A percentile compares a stretch with the other conserved stretches of the same genome.
Evolutionary conservation across 2,888 invertebrate genomes (phyloP).

Genomic region (Aphodius granarius): DNA sequence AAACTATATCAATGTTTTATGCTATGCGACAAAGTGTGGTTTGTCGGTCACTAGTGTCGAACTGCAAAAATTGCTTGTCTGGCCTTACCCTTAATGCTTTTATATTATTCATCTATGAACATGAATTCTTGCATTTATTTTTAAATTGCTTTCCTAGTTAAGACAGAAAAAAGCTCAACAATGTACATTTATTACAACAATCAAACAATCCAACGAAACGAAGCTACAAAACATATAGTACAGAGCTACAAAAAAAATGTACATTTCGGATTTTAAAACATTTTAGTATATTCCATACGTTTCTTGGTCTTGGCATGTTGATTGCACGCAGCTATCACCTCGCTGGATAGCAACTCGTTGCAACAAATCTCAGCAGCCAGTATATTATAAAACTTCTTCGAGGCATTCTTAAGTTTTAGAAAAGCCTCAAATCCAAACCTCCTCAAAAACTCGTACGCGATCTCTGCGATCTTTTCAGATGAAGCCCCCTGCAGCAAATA

Average conservation of each 20-base stretch:
- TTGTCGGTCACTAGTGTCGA: no score
- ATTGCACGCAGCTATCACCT: slow-evolving; percentile 17
- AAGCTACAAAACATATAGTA: not conserved
- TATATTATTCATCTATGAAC: no score
- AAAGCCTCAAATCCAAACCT: not conserved
- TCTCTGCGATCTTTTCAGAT: not conserved
- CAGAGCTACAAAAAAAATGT: not conserved
- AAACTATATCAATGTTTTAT: no score
- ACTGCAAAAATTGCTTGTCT: no score
- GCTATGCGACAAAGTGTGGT: no score
- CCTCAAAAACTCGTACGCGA: not conserved
- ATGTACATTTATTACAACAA: not conserved
- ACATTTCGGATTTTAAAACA: not conserved
- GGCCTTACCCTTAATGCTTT: no score
- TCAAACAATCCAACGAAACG: not conserved
- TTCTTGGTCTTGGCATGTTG: slow-evolving; percentile 5
- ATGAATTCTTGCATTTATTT: no score
- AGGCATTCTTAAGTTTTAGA: not conserved
- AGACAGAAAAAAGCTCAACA: not conserved
- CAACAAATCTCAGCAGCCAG: slow-evolving; percentile 14
- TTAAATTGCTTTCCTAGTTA: no score
- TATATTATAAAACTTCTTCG: not conserved
- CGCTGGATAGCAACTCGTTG: slow-evolving; percentile 20
- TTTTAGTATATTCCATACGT: slow-evolving; percentile 20
- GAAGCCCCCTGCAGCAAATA: not conserved